These are phyloP conservation scores for Catharus ustulatus DNA, from an alignment of 2,797 vertebrate species.

Conservation along the genomic window DNA sequence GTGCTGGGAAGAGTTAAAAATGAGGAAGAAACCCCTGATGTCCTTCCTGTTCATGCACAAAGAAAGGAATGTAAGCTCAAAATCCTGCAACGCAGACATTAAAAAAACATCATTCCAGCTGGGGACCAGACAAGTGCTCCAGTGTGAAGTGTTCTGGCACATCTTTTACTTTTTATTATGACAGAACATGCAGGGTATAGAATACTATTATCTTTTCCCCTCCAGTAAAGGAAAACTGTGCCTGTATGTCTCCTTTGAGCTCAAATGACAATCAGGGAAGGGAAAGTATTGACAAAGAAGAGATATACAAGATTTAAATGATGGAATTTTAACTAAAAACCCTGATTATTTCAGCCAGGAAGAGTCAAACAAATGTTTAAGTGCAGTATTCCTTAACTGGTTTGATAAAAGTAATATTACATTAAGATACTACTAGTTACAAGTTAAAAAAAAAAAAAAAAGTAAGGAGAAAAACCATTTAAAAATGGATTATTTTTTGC, in stretches of 20 bases:
- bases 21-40: neutral
- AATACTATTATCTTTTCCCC: neutral
- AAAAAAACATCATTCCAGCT: accelerated
- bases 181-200: neutral
- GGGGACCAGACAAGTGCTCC: neutral
- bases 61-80: neutral
- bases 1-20: neutral
- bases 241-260: neutral
- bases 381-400: neutral
- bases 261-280: neutral
- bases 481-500: neutral
- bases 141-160: neutral
- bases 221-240: neutral
- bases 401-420: neutral
- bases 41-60: neutral
- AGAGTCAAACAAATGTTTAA: neutral
- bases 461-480: accelerated
- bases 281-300: neutral
- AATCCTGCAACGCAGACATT: neutral
- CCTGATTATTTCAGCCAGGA: neutral
- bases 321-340: neutral
- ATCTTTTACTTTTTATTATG: neutral
- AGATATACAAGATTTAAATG: neutral
- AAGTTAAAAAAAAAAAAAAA: neutral
- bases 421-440: neutral